phyloP scores from a whole-genome alignment of 2,113 vertebrate genomes.

The Galeopterus variegatus region DNA sequence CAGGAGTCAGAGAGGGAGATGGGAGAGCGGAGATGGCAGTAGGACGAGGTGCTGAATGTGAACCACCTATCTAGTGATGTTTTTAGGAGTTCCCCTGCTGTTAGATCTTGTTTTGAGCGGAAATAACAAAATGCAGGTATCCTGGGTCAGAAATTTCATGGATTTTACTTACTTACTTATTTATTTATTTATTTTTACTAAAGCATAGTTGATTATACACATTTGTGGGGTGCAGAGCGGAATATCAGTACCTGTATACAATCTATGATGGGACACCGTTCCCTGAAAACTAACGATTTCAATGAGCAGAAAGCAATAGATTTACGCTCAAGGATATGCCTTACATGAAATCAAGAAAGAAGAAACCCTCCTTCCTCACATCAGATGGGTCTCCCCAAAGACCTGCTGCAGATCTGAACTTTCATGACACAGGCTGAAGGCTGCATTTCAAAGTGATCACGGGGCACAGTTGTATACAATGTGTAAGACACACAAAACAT shows the following conservation, averaged over 20 bases:
- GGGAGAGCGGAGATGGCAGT: accelerated
- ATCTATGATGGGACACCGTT: not conserved
- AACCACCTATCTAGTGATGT: not conserved
- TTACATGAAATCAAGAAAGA: not conserved
- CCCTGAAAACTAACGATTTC: not conserved
- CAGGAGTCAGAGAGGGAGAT: not conserved
- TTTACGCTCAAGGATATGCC: not conserved
- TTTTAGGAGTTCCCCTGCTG: not conserved
- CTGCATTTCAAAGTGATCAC: not conserved
- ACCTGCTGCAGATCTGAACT: not conserved
- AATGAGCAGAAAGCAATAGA: not conserved
- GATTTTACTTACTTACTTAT: not conserved
- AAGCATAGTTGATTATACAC: too few species aligned
- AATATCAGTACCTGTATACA: too few species aligned
- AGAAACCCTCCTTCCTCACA: not conserved
- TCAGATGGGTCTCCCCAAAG: not conserved
- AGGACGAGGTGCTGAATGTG: not conserved
- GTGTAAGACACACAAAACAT: not conserved
- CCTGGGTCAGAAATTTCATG: not conserved
- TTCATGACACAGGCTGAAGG: not conserved
- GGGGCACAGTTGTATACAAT: not conserved
- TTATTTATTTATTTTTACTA: too few species aligned
- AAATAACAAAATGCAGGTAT: not conserved
- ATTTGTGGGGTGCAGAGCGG: too few species aligned
- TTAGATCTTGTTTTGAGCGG: not conserved